Conservation (phyloP, 2,888 invertebrate species). For the Phlogophora meticulosa region DNA sequence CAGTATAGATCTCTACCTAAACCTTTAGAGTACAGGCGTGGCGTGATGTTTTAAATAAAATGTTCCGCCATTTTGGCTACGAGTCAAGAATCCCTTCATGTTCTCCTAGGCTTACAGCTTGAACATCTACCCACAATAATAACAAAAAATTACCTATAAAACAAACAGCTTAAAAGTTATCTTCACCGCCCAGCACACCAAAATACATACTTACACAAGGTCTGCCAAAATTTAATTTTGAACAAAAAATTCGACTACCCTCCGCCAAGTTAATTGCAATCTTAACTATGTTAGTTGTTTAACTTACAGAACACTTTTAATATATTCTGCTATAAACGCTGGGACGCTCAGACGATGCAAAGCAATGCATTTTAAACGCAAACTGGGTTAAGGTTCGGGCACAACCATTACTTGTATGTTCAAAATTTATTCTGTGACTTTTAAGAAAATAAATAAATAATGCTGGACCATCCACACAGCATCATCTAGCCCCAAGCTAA, state of each 20-base stretch:
- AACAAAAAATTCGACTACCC: constrained; percentile 15
- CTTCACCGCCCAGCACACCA: constrained; percentile 1
- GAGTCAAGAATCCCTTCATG: neutral
- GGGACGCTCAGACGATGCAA: constrained; percentile 58
- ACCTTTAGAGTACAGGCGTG: no score
- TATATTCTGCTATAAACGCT: constrained; percentile 54
- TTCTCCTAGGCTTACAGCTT: neutral
- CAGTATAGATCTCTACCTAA: no score
- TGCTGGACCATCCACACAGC: no score
- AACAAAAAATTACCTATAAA: neutral
- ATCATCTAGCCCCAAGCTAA: no score
- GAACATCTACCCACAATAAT: neutral
- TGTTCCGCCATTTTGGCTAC: neutral
- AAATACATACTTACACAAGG: constrained; percentile 1
- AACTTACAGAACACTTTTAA: constrained; percentile 47
- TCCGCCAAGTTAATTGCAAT: constrained; percentile 37
- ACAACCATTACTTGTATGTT: constrained; percentile 20
- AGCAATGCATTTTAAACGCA: constrained; percentile 71
- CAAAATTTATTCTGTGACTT: neutral
- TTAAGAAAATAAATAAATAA: no score
- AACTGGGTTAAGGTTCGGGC: constrained; percentile 33
- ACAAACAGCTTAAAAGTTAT: constrained; percentile 27
- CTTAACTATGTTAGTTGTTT: constrained; percentile 49
- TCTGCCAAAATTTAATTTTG: neutral
- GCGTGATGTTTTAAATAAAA: no score